These are phyloP conservation scores for Margarornis squamiger DNA, from an alignment of 2,797 vertebrate genomes.

Conservation along the genomic window DNA sequence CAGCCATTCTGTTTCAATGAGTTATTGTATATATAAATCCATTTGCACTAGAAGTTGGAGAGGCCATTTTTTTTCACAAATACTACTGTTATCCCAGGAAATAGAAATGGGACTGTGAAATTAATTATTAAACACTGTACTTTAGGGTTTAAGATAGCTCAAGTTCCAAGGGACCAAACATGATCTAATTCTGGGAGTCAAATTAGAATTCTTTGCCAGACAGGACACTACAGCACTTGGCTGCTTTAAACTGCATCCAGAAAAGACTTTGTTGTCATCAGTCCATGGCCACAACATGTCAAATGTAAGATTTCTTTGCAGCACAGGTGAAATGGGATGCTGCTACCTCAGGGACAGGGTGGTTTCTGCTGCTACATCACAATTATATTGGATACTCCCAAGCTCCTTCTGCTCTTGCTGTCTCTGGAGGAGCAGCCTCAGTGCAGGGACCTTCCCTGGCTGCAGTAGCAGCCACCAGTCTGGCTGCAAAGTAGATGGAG, in stretches of 20 bases:
- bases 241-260: background rate
- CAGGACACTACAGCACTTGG: background rate
- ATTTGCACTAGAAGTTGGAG: background rate
- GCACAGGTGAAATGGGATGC: background rate
- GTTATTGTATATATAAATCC: background rate
- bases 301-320: background rate
- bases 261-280: background rate
- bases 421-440: background rate
- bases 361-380: background rate
- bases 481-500: background rate
- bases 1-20: background rate
- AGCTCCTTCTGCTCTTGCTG: background rate
- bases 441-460: background rate
- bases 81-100: background rate
- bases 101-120: background rate
- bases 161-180: background rate
- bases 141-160: background rate
- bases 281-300: background rate
- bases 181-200: background rate
- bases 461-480: background rate
- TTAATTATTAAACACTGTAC: background rate
- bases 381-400: background rate
- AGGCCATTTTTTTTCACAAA: background rate
- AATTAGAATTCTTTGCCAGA: background rate
- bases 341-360: background rate